A percentile compares a stretch with the other conserved stretches of the same genome.
Evolutionary conservation across 2,113 vertebrate genomes (phyloP).

Genomic region (Zosterops pallidus): DNA sequence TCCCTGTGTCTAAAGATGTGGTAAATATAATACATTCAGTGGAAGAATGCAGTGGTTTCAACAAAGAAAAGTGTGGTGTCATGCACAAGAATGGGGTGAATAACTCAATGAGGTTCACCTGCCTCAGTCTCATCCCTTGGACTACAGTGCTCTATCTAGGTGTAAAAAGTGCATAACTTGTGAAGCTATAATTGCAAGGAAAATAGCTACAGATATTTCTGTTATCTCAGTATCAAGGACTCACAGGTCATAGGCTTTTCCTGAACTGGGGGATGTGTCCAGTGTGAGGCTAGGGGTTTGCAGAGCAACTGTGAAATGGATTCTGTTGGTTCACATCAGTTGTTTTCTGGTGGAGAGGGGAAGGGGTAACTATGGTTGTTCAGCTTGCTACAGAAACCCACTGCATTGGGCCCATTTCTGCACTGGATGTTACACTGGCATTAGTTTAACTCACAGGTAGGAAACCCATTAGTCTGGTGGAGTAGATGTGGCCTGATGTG

Average conservation of each 20-base stretch:
- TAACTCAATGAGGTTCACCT: accelerated
- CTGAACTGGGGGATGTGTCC: neutral
- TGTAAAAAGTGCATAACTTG: neutral
- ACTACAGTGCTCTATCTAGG: neutral
- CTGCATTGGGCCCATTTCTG: neutral
- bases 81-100: neutral
- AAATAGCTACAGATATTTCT: neutral
- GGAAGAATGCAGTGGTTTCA: neutral
- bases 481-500: neutral
- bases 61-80: neutral
- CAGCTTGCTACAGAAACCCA: neutral
- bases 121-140: neutral
- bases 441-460: neutral
- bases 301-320: neutral
- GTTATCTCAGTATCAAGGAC: neutral
- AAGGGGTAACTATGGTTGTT: neutral
- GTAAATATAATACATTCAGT: neutral
- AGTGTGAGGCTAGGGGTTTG: neutral
- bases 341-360: neutral
- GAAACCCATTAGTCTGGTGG: neutral
- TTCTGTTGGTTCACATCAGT: neutral
- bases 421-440: neutral
- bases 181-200: neutral
- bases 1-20: neutral
- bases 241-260: neutral